Conservation (phyloP, 2,797 vertebrate genomes). For the Lacerta viridis region DNA sequence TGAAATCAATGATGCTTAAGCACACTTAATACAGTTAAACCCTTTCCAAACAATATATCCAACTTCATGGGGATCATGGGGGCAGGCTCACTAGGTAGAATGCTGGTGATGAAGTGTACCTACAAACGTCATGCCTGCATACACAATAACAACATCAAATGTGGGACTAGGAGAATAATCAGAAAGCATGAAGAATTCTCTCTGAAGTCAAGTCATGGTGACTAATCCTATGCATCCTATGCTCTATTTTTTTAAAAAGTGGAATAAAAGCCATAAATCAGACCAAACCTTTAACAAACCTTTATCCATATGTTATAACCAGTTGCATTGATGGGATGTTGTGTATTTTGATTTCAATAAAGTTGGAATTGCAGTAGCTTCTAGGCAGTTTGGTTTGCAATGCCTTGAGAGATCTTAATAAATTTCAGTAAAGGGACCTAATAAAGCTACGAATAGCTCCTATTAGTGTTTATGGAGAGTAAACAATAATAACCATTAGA, state of each 20-base stretch:
- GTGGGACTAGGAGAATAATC: neutral
- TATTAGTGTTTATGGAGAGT: constrained; percentile 28
- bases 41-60: too few species aligned
- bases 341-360: constrained; percentile 31
- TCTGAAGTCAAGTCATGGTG: neutral
- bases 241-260: neutral
- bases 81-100: too few species aligned
- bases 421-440: constrained; percentile 49
- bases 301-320: neutral
- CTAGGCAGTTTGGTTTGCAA: constrained; percentile 46
- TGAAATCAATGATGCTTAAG: too few species aligned
- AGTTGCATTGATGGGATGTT: neutral
- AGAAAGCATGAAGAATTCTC: neutral
- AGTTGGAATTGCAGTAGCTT: constrained; percentile 22
- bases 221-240: neutral
- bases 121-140: neutral
- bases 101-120: neutral
- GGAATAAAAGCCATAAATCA: neutral
- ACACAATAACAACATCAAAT: neutral
- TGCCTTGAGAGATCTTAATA: constrained; percentile 43
- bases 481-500: constrained; percentile 42
- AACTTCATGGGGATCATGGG: too few species aligned
- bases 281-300: neutral
- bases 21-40: too few species aligned
- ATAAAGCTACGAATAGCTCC: constrained; percentile 49